Evolutionary conservation across 2,113 vertebrate genomes (phyloP).

Genomic region (Eulemur macaco): DNA sequence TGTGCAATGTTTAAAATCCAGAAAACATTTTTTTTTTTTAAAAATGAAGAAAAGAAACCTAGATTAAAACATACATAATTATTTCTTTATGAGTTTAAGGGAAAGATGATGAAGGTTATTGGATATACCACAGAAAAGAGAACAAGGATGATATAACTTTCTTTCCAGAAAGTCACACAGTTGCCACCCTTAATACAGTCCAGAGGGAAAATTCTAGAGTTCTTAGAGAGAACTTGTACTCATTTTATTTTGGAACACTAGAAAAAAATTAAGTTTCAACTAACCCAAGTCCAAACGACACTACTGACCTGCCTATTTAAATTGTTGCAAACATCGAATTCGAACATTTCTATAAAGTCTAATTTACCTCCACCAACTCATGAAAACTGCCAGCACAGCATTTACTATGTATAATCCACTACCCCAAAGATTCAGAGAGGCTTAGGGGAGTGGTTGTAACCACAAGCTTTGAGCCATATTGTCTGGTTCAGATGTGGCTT

Average conservation of each 20-base stretch:
- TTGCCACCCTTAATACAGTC: not conserved
- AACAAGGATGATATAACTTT: not conserved
- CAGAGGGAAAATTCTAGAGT: not conserved
- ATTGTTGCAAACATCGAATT: constrained; percentile 23
- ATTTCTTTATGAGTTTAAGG: not conserved
- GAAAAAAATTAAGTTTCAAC: not conserved
- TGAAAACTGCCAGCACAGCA: not conserved
- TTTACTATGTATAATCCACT: not conserved
- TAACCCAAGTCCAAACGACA: not conserved
- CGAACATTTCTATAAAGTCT: not conserved
- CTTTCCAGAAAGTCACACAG: not conserved
- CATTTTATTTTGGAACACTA: not conserved
- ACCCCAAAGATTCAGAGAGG: not conserved
- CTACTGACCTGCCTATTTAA: not conserved
- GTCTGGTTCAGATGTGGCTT: not conserved
- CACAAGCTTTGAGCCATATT: not conserved
- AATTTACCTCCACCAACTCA: not conserved
- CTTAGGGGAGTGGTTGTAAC: not conserved
- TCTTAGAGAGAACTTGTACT: not conserved
- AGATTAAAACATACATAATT: not conserved
- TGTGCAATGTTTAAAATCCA: not conserved
- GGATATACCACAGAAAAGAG: not conserved
- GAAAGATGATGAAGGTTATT: not conserved
- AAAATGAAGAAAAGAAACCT: not conserved
- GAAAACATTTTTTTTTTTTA: too few relatives aligned